Conservation (phyloP, 2,113 vertebrate genomes). For the zebrafish (Danio rerio) region GRCz12tu NC_133195.1:28183501-28184000, state of each 20-base stretch:
- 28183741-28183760: constrained; percentile 97
- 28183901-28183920: not conserved
- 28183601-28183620: not conserved
- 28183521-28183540: not conserved
- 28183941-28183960: not conserved
- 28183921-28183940: not conserved
- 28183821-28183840: not conserved
- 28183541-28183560: not conserved
- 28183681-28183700: constrained; percentile 94
- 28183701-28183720: constrained; percentile 97
- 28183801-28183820: not conserved
- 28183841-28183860: not conserved
- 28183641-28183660: constrained; percentile 67
- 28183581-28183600: too few species aligned
- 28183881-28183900: not conserved
- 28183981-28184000: not conserved
- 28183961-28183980: not conserved
- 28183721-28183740: constrained; percentile 98
- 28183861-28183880: not conserved
- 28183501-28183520: not conserved
- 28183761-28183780: constrained; percentile 75
- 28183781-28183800: not conserved
- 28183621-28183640: not conserved
- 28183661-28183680: constrained; percentile 88
- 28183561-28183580: not conserved